Evolutionary conservation across 1,140 invertebrate genomes (phyloP).

Genomic region (Drosophila novamexicana): DNA sequence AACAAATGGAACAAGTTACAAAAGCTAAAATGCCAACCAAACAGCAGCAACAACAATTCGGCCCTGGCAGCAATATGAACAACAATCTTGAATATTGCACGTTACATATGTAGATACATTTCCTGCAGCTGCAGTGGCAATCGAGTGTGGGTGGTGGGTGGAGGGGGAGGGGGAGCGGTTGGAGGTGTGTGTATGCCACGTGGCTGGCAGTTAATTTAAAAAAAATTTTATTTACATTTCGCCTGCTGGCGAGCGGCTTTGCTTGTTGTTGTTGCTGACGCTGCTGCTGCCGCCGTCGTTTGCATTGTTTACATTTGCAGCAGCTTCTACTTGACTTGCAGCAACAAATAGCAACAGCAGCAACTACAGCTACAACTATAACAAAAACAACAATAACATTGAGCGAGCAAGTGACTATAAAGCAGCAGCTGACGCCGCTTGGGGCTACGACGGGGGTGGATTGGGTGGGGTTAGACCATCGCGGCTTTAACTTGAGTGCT

Average conservation of each 20-base stretch:
- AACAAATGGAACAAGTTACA: conserved; percentile 77
- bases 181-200: conserved; percentile 34
- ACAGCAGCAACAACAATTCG: conserved; percentile 37
- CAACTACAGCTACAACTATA: conserved; percentile 31
- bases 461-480: conserved; percentile 10
- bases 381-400: conserved; percentile 13
- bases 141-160: neutral
- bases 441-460: conserved; percentile 16
- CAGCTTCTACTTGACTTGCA: conserved; percentile 76
- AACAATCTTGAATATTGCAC: conserved; percentile 80
- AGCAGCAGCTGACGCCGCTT: conserved; percentile 64
- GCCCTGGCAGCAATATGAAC: conserved; percentile 73
- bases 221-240: conserved; percentile 77
- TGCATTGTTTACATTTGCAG: conserved; percentile 78
- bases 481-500: conserved; percentile 58
- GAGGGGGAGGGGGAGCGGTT: no score
- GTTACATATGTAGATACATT: conserved; percentile 81
- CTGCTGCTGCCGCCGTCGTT: conserved; percentile 32
- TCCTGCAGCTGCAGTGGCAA: conserved; percentile 61
- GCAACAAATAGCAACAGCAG: conserved; percentile 48
- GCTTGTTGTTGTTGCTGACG: conserved; percentile 18
- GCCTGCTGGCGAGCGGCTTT: conserved; percentile 56
- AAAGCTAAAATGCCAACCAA: conserved; percentile 78
- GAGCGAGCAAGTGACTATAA: conserved; percentile 26
- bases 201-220: conserved; percentile 75